Conservation (phyloP, 2,888 invertebrate species). For the Pyrocoelia pectoralis region DNA sequence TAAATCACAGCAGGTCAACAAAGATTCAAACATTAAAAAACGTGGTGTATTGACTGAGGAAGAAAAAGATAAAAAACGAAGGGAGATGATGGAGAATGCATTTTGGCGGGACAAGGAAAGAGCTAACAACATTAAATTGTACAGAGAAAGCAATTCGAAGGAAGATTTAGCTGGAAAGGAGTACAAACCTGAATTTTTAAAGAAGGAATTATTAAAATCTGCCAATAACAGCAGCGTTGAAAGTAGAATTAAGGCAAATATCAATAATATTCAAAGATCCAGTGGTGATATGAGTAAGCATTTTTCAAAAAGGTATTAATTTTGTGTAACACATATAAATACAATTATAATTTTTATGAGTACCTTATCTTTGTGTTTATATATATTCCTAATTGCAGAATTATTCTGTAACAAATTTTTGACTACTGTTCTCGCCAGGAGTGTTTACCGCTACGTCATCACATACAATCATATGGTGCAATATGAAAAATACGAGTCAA, state of each 20-base stretch:
- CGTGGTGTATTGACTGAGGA: conserved; percentile 63
- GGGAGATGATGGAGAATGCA: conserved; percentile 88
- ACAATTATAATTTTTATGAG: too few species aligned
- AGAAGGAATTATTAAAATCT: conserved; percentile 70
- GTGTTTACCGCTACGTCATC: too few species aligned
- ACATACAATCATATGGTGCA: too few species aligned
- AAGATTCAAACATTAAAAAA: conserved; percentile 8
- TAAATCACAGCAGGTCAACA: conserved; percentile 24
- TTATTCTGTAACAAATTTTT: too few species aligned
- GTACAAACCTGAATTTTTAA: conserved; percentile 64
- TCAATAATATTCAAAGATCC: conserved; percentile 88
- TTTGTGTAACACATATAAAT: not conserved
- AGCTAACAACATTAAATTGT: conserved; percentile 68
- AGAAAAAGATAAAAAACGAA: conserved; percentile 74
- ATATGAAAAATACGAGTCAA: too few species aligned
- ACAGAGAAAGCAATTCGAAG: conserved; percentile 67
- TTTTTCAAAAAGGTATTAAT: conserved; percentile 67
- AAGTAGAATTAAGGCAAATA: conserved; percentile 84
- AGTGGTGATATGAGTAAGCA: conserved; percentile 82
- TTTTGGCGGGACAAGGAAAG: conserved; percentile 72
- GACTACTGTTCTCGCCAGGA: too few species aligned
- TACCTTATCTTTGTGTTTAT: too few species aligned
- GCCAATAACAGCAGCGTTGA: conserved; percentile 78
- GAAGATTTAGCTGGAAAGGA: conserved; percentile 58
- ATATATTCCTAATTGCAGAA: too few species aligned